Evolutionary conservation across 35 echinoderm and acorn worm genomes (phyloP).

Genomic region (Lytechinus variegatus): DNA sequence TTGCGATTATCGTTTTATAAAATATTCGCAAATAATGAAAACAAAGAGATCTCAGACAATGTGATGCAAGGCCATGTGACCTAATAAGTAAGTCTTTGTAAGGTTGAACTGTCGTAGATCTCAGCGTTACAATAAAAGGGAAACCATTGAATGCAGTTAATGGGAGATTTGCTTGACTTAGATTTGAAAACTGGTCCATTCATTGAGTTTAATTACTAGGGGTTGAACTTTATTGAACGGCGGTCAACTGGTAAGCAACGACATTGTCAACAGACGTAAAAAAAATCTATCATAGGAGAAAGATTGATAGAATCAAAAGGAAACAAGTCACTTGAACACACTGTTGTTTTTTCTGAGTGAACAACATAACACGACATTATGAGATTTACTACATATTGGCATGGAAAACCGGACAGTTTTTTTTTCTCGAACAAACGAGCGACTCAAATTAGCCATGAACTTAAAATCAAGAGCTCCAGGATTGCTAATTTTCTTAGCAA

Average conservation of each 20-base stretch:
- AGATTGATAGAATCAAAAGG: no score
- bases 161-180: constrained; percentile 9
- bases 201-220: not conserved
- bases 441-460: no score
- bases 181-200: not conserved
- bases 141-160: not conserved
- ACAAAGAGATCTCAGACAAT: not conserved
- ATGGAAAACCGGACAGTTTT: no score
- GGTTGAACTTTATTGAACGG: not conserved
- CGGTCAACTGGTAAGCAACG: not conserved
- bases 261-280: not conserved
- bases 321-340: no score
- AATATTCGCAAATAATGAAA: not conserved
- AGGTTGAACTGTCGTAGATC: not conserved
- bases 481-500: not conserved
- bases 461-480: not conserved
- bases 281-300: no score
- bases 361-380: no score
- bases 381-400: no score
- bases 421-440: no score
- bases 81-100: not conserved
- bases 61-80: not conserved
- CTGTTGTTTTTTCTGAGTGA: no score
- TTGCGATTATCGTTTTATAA: not conserved
- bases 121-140: not conserved